phyloP scores from a whole-genome alignment of 2,797 vertebrate genomes.

The Tapera naevia region DNA sequence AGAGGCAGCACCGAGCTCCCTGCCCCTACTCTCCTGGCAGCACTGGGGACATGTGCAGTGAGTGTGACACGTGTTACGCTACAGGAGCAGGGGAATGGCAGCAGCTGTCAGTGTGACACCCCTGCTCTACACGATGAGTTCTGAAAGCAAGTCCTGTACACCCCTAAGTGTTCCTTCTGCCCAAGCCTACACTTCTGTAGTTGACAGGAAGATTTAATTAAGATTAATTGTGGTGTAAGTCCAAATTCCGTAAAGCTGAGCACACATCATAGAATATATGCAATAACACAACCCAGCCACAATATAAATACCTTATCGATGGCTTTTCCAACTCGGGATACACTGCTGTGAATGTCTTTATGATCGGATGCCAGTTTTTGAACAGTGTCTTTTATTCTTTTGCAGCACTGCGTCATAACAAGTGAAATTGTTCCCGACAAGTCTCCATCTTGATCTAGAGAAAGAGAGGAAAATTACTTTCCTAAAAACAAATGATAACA shows the following conservation, averaged over 20 bases:
- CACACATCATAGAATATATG: background rate
- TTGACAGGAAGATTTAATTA: background rate
- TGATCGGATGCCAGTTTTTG: conserved; percentile 86
- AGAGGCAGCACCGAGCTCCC: too few relatives aligned
- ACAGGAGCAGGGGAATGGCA: too few relatives aligned
- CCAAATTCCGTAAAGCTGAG: background rate
- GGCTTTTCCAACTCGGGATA: conserved; percentile 86
- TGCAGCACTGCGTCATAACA: conserved; percentile 86
- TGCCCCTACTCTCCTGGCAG: too few relatives aligned
- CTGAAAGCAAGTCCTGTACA: background rate
- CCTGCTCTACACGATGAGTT: background rate
- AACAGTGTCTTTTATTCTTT: conserved; percentile 86
- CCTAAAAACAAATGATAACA: background rate
- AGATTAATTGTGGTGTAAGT: background rate
- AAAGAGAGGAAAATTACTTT: conserved; percentile 19
- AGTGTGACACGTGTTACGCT: too few relatives aligned
- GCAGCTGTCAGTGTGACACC: too few relatives aligned
- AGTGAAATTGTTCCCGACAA: conserved; percentile 85
- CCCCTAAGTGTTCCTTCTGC: background rate
- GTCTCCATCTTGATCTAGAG: conserved; percentile 81
- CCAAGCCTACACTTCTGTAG: background rate
- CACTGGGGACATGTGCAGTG: too few relatives aligned
- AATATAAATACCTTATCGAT: conserved; percentile 82
- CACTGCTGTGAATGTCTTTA: conserved; percentile 87
- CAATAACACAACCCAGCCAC: background rate